Conservation (phyloP, 2,113 vertebrate species). For the Periophthalmus modestus region DNA sequence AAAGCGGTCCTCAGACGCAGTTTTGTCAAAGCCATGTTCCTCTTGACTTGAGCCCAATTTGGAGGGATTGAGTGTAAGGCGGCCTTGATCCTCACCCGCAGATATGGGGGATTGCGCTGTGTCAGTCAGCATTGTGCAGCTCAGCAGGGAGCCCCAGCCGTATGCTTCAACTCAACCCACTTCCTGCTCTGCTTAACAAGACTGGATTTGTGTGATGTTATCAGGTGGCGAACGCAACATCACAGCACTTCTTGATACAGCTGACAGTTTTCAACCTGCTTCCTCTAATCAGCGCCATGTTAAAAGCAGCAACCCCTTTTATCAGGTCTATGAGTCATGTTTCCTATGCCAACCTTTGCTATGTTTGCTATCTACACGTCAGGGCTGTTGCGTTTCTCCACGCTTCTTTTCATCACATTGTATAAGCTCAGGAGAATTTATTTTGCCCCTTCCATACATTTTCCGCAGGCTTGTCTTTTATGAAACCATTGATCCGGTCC, state of each 20-base stretch:
- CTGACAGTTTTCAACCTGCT: conserved; percentile 30
- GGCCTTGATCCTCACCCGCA: conserved; percentile 15
- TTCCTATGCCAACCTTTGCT: conserved; percentile 24
- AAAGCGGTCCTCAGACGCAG: neutral
- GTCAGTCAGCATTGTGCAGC: conserved; percentile 39
- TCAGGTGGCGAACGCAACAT: conserved; percentile 42
- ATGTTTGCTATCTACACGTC: conserved; percentile 41
- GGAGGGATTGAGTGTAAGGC: conserved; percentile 14
- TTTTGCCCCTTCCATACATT: conserved; percentile 40
- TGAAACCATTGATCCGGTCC: conserved; percentile 66
- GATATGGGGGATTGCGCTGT: conserved; percentile 37
- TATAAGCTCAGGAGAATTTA: conserved; percentile 48
- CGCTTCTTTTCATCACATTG: conserved; percentile 34
- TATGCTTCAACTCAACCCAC: conserved; percentile 28
- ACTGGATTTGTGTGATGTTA: conserved; percentile 49
- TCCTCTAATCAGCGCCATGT: conserved; percentile 48
- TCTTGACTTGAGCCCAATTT: conserved; percentile 27
- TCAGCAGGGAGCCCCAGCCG: conserved; percentile 18
- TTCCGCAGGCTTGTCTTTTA: conserved; percentile 48
- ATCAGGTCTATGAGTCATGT: conserved; percentile 28
- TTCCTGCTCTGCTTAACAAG: conserved; percentile 41
- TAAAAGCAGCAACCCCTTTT: conserved; percentile 9
- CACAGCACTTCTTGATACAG: conserved; percentile 42
- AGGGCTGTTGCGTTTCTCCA: neutral
- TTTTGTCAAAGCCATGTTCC: conserved; percentile 19